These are phyloP conservation scores for Sylvilagus bachmani DNA, from an alignment of 2,113 vertebrate genomes.

Conservation along the genomic window DNA sequence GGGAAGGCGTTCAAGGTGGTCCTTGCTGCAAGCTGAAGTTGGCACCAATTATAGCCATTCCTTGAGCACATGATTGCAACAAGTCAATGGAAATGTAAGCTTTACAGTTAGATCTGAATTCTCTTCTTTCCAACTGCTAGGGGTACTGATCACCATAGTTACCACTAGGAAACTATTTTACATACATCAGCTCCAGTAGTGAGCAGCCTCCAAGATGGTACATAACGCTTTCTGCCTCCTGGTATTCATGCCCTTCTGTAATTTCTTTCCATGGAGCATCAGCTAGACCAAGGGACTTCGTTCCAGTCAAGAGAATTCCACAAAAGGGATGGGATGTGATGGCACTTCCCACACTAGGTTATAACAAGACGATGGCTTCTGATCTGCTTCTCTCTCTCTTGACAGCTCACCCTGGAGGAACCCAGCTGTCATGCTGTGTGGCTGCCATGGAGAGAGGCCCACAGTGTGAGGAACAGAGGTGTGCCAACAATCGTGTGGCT, in stretches of 20 bases:
- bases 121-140: not conserved
- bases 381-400: not conserved
- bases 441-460: not conserved
- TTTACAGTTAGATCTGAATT: constrained; percentile 1
- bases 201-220: not conserved
- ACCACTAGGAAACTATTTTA: not conserved
- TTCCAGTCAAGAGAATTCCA: not conserved
- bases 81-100: not conserved
- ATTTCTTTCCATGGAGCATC: not conserved
- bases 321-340: not conserved
- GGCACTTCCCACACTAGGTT: not conserved
- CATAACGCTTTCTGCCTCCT: not conserved
- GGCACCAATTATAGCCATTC: not conserved
- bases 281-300: not conserved
- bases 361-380: not conserved
- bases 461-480: not conserved
- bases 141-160: not conserved
- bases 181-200: not conserved
- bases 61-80: not conserved
- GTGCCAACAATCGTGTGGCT: not conserved
- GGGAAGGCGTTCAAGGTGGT: not conserved
- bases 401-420: not conserved
- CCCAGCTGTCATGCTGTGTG: not conserved
- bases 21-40: not conserved
- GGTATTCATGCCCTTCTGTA: not conserved